Base-by-base conservation (phyloP, 2,888 invertebrate genomes). In the Apoda limacodes region DNA sequence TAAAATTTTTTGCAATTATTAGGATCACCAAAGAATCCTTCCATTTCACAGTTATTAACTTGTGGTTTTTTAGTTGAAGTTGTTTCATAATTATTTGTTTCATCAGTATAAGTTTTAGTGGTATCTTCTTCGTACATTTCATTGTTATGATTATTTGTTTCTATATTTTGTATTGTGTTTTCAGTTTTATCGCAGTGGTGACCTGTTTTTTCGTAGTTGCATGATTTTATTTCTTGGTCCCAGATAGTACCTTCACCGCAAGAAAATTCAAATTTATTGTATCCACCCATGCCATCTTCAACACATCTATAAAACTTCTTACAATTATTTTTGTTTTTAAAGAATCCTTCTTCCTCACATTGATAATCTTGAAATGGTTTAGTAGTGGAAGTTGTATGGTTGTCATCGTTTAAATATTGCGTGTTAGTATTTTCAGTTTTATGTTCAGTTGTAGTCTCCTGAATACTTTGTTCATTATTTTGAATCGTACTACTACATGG, bases 1-100 rank as follows among this genome's bases (percentile, higher is more conserved):
- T 90, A 90, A 69, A 92, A 92, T 55, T 87, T 89, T 35, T 81
- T 85, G 52, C 92, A 92, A 51, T 91, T 83, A 25, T 69, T 68
- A 17, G 80, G 71, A 61, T 92, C 85, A 11, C 86, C 85, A 51
- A 86, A 83, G 60, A 88, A 93, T 29, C 90, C 90, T 57, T 86
- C 86, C 45, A 64, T 55, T 13, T 60, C 61, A 50, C 88, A 88
- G 7, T 20, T 27, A 34, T 45, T 42, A 17, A 7, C 7, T 17
- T 17, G 17, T 5, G 17, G 17, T 17, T 17, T 17, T 7, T 5
- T 7, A 17, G 17, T 6, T 6, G 17, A 6, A 17, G 5, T 17
- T 17, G 17, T 17, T n/a, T n/a, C n/a, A n/a, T n/a, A n/a, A 28
- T 34, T 28, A 37, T 43, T 30, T 25, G 20, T 25, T 27, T 30